Base-by-base conservation (phyloP, 2,888 invertebrate species). In the Bombylius major region DNA sequence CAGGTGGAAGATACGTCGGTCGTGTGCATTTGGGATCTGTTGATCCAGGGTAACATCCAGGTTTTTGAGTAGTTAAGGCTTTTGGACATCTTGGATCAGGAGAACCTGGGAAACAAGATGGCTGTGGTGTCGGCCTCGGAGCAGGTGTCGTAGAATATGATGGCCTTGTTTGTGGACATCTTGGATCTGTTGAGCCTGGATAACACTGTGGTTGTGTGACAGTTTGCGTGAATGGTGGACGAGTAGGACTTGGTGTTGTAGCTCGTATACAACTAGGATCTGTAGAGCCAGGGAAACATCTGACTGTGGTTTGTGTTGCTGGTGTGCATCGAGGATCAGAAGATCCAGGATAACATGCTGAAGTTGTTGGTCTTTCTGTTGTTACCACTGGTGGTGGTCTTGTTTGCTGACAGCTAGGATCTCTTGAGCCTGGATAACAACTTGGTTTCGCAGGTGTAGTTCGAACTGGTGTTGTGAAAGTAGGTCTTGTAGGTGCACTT, bases 291-390 rank as follows among this genome's bases (percentile, higher is more conserved):
- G 64, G 67, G 53, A 57, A 66, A 23, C 66, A 68, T 3, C 55
- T 33, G 23, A 64, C 58, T 34, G 57, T 67, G 36, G 70, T 6
- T 3, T 42, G 23, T n/a, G 60, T 59, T 14, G 53, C 45, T 9
- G 56, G 56, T 34, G 50, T 51, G 13, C 53, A 53, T 12, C 39
- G 23, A 7, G 53, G 53, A 56, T 73, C 72, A 0, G 57, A 65
- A 11, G 66, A 66, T 9, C 73, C 72, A 5, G 72, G 72, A 58
- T 58, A 77, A 73, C 60, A 78, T 72, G 58, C 44, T 62, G 14
- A 64, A 7, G 64, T 4, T 61, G 76, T 44, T 57, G 56, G 5
- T 61, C 50, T 31, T 33, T 61, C 60, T 7, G 64, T 63, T 49
- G n/a, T 7, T n/a, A 13, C 7, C 2, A 11, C 31, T 47, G 23